Conservation (phyloP, 2,113 vertebrate genomes). For the Dissostichus mawsoni region DNA sequence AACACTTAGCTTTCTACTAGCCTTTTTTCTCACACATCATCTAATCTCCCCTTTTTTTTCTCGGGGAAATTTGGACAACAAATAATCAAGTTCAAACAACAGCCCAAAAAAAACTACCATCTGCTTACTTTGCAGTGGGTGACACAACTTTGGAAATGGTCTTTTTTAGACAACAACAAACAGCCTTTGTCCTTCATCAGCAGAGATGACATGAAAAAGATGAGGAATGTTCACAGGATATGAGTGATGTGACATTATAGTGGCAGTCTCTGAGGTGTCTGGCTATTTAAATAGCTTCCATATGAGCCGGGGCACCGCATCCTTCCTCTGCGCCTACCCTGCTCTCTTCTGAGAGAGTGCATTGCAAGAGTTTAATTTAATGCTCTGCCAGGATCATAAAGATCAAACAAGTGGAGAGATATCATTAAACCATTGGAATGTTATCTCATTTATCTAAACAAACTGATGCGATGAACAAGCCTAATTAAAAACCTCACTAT, state of each 20-base stretch:
- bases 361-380: constrained; percentile 93
- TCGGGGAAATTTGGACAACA: constrained; percentile 59
- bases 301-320: constrained; percentile 60
- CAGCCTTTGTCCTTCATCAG: constrained; percentile 77
- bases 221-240: constrained; percentile 57
- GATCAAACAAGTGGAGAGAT: constrained; percentile 97
- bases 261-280: constrained; percentile 66
- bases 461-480: constrained; percentile 94
- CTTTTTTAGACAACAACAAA: constrained; percentile 71
- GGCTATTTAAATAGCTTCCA: constrained; percentile 70
- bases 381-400: constrained; percentile 94
- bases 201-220: constrained; percentile 73
- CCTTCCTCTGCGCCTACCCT: constrained; percentile 60
- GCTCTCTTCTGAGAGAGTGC: constrained; percentile 81
- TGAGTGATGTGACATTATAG: constrained; percentile 73
- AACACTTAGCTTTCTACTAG: constrained; percentile 73
- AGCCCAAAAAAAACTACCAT: constrained; percentile 59
- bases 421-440: constrained; percentile 92
- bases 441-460: constrained; percentile 99
- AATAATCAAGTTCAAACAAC: constrained; percentile 67
- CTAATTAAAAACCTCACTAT: constrained; percentile 97
- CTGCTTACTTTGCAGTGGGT: constrained; percentile 67
- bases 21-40: constrained; percentile 56
- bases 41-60: constrained; percentile 61
- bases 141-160: constrained; percentile 71